phyloP scores from a whole-genome alignment of 1,140 invertebrate species.

The Saccostrea cuccullata region DNA sequence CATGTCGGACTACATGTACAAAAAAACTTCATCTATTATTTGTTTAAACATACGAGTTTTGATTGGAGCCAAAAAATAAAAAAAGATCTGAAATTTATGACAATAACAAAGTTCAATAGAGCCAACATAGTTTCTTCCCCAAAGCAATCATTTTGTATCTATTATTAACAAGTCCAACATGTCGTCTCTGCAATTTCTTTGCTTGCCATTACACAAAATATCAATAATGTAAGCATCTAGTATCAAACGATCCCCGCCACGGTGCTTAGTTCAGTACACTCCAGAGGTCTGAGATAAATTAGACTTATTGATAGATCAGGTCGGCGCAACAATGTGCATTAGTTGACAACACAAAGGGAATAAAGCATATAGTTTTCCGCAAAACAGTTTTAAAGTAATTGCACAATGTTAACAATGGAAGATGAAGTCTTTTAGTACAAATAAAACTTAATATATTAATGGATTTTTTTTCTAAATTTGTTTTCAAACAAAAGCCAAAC shows the following conservation, averaged over 20 bases:
- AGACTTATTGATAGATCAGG: not conserved
- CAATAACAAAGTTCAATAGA: not conserved
- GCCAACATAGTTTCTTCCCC: not conserved
- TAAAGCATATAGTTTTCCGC: not conserved
- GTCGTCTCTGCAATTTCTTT: not conserved
- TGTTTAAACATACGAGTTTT: too few relatives aligned
- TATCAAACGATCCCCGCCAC: not conserved
- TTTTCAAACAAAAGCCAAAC: too few relatives aligned
- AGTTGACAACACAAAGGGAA: not conserved
- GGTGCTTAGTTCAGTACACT: not conserved
- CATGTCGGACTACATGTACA: too few relatives aligned
- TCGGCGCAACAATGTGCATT: conserved; percentile 3
- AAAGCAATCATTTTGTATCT: not conserved
- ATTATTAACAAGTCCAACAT: conserved; percentile 19
- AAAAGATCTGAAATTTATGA: not conserved
- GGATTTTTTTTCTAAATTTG: too few relatives aligned
- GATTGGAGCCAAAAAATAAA: too few relatives aligned
- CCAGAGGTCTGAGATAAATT: not conserved
- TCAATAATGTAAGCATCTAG: not conserved
- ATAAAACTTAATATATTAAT: too few relatives aligned
- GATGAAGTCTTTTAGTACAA: too few relatives aligned
- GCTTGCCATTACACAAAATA: not conserved
- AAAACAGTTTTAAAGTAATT: conserved; percentile 23
- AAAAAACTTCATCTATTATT: too few relatives aligned
- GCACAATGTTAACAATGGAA: not conserved